Conservation (phyloP, 2,888 invertebrate species). For the Nineta flava region DNA sequence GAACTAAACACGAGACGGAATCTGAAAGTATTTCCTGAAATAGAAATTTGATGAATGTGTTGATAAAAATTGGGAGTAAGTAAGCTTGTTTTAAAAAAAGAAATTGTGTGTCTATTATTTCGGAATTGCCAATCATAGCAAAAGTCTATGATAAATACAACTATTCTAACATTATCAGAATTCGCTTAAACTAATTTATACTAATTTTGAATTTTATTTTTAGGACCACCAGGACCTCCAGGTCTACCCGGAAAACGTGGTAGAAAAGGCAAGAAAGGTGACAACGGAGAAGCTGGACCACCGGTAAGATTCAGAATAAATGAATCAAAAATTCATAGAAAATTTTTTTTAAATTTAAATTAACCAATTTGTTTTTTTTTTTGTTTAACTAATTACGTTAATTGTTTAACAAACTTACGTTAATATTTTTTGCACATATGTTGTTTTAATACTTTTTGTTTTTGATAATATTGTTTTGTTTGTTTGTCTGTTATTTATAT, state of each 20-base stretch:
- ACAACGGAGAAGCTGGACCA: constrained; percentile 63
- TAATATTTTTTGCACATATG: constrained; percentile 2
- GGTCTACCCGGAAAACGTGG: constrained; percentile 79
- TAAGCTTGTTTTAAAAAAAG: too few species aligned
- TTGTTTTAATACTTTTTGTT: neutral
- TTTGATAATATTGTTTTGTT: constrained; percentile 12
- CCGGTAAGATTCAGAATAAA: constrained; percentile 43
- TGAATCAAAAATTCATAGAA: neutral
- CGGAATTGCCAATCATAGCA: too few species aligned
- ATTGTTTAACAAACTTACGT: neutral
- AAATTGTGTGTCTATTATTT: too few species aligned
- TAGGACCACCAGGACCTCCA: constrained; percentile 57
- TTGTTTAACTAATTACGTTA: too few species aligned
- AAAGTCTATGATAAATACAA: too few species aligned
- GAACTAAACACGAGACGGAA: too few species aligned
- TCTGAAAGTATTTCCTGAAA: too few species aligned
- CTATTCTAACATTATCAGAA: too few species aligned
- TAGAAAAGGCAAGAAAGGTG: constrained; percentile 80
- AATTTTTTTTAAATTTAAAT: constrained; percentile 7
- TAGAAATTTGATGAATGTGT: too few species aligned
- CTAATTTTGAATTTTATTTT: constrained; percentile 11
- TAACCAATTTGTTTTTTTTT: too few species aligned
- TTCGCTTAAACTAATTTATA: too few species aligned
- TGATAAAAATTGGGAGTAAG: too few species aligned
- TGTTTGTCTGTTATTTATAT: neutral